phyloP scores from a whole-genome alignment of 1,140 invertebrate species.

The Rhyacophila brunnea region DNA sequence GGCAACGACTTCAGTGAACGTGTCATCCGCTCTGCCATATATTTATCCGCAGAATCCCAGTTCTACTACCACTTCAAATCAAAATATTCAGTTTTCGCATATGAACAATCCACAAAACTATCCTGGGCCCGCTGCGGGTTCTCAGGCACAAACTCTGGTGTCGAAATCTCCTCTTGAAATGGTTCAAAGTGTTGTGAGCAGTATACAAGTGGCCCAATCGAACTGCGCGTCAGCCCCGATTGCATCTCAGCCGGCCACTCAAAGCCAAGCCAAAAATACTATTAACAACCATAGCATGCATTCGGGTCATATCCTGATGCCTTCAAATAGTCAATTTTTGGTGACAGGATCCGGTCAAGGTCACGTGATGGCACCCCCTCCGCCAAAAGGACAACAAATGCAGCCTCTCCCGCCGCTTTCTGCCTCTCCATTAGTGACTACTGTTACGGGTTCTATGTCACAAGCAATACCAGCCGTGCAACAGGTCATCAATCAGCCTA shows the following conservation, averaged over 20 bases:
- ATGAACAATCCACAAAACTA: slow-evolving; percentile 48
- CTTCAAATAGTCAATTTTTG: slow-evolving; percentile 71
- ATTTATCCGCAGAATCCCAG: slow-evolving; percentile 38
- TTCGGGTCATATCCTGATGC: slow-evolving; percentile 70
- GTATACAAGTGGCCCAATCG: slow-evolving; percentile 63
- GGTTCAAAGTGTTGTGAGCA: slow-evolving; percentile 78
- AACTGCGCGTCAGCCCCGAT: slow-evolving; percentile 30
- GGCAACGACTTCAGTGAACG: slow-evolving; percentile 69
- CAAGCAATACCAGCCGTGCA: slow-evolving; percentile 59
- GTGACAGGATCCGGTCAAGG: slow-evolving; percentile 63
- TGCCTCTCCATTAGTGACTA: slow-evolving; percentile 66
- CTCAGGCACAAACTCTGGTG: slow-evolving; percentile 53
- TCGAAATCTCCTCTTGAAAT: slow-evolving; percentile 75
- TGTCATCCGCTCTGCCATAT: slow-evolving; percentile 51
- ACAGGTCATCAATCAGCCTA: slow-evolving; percentile 62
- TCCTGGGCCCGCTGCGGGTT: slow-evolving; percentile 51
- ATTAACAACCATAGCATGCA: slow-evolving; percentile 55
- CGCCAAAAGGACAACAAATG: slow-evolving; percentile 59
- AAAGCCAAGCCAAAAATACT: slow-evolving; percentile 38
- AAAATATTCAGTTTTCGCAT: slow-evolving; percentile 27
- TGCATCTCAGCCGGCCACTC: slow-evolving; percentile 36
- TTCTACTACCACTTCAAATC: slow-evolving; percentile 40
- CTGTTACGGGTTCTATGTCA: slow-evolving; percentile 67
- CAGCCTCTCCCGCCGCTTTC: slow-evolving; percentile 65
- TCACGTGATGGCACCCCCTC: slow-evolving; percentile 64